Conservation (phyloP, 2,113 vertebrate genomes). For the Myiopsitta monachus region DNA sequence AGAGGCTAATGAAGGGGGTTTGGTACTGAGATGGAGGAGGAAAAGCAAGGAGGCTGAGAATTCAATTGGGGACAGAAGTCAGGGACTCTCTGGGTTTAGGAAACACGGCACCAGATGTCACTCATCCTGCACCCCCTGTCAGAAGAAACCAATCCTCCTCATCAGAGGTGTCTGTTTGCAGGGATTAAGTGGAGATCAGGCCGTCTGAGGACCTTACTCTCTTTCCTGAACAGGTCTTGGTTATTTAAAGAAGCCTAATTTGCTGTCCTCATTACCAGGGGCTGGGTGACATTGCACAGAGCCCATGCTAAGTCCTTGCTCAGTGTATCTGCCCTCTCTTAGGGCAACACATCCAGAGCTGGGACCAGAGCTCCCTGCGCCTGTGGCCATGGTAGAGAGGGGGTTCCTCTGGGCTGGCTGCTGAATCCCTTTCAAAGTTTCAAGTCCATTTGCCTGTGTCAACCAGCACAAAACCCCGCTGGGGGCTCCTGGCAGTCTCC, state of each 20-base stretch:
- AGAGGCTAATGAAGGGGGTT: too few relatives aligned
- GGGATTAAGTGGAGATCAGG: conserved; percentile 18
- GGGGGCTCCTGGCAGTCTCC: neutral
- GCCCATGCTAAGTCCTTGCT: neutral
- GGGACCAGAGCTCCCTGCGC: fast-evolving
- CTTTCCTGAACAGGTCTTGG: neutral
- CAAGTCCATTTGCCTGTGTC: neutral
- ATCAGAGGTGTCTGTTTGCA: conserved; percentile 54
- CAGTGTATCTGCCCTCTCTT: neutral
- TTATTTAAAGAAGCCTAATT: conserved; percentile 41
- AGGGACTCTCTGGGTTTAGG: neutral
- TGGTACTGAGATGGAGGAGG: neutral
- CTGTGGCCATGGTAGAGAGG: neutral
- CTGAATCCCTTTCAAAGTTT: neutral
- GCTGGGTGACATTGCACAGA: neutral
- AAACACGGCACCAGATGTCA: neutral
- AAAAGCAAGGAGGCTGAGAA: neutral
- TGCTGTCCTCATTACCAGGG: neutral
- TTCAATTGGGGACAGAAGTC: neutral
- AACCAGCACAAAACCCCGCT: neutral
- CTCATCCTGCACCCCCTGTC: neutral
- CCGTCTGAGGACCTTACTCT: neutral
- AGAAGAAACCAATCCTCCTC: conserved; percentile 33
- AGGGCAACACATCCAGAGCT: neutral
- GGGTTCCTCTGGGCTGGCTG: neutral